Evolutionary conservation across 2,113 vertebrate genomes (phyloP), one percentile per base, ranked within the genome.

Genomic region (Syngnathus floridae): DNA sequence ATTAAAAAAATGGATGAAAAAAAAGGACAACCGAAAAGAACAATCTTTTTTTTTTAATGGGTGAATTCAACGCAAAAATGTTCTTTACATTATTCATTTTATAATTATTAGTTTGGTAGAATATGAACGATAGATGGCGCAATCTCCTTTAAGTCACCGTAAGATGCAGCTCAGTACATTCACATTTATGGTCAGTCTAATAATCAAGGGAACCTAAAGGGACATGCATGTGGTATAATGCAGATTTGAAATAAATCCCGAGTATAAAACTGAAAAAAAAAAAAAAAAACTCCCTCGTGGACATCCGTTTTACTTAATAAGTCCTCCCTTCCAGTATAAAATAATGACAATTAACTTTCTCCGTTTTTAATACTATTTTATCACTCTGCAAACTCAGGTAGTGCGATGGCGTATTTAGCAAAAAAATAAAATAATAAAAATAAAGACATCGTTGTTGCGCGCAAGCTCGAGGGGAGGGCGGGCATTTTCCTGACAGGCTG

Each of bases 1-100:
- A 88, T 81, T 85, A 87, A 87, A 87, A 2, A 49, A 65, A 37
- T 74, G 70, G 76, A 62, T 62, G 62, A 65, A 73, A 59, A 56
- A 56, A 35, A 54, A 35, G 14, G 54, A 56, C 26, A 26, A 26
- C 26, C 26, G 26, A 7, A 14, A 35, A 56, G 26, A 56, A 17
- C 14, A 9, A 56, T 16, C 11, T 7, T 5, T 35, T 35, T 35
- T 26, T 36, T 36, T 36, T 35, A 26, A 26, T 3, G 26, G 26
- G 26, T 31, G 26, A 31, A 31, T 2, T 31, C 26, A 31, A 31
- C 26, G 2, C 26, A 31, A 31, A 31, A 31, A 31, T 31, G 26
- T 31, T 31, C 26, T 31, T 31, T 31, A 31, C 26, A 31, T 31
- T 31, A 2, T 3, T 31, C 26, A 31, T 3, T 31, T 31, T 31